These are phyloP conservation scores for Gastrophryne carolinensis DNA, from an alignment of 2,797 vertebrate genomes.

Conservation along the genomic window DNA sequence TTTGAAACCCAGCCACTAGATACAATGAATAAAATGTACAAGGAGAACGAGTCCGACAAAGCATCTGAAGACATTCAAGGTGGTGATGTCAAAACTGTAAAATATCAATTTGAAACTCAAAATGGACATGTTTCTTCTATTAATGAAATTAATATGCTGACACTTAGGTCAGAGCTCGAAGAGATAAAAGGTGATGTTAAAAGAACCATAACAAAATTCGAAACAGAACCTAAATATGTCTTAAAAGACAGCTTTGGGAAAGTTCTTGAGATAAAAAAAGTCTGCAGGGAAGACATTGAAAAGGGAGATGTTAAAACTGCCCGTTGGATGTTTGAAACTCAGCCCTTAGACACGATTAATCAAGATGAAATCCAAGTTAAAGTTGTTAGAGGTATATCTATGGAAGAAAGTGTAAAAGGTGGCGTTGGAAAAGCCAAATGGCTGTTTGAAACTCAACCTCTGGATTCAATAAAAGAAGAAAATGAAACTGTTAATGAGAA, in stretches of 20 bases:
- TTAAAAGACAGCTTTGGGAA: slow-evolving; percentile 81
- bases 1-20: slow-evolving; percentile 85
- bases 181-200: slow-evolving; percentile 82
- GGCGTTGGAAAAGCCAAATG: slow-evolving; percentile 77
- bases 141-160: slow-evolving; percentile 78
- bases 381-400: slow-evolving; percentile 78
- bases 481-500: slow-evolving; percentile 68
- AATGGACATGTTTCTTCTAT: slow-evolving; percentile 80
- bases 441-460: slow-evolving; percentile 84
- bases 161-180: slow-evolving; percentile 79
- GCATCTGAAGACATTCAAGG: slow-evolving; percentile 72
- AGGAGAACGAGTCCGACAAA: slow-evolving; percentile 69
- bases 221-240: slow-evolving; percentile 81
- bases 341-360: slow-evolving; percentile 75
- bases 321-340: slow-evolving; percentile 82
- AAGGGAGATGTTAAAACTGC: slow-evolving; percentile 78
- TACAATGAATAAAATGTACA: slow-evolving; percentile 76
- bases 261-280: slow-evolving; percentile 81
- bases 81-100: slow-evolving; percentile 80
- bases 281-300: slow-evolving; percentile 82
- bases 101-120: slow-evolving; percentile 82
- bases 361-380: slow-evolving; percentile 73
- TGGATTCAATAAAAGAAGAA: slow-evolving; percentile 78
- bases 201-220: slow-evolving; percentile 81
- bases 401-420: slow-evolving; percentile 77